Evolutionary conservation across 2,113 vertebrate species (phyloP).

Genomic region (Nibea albiflora): DNA sequence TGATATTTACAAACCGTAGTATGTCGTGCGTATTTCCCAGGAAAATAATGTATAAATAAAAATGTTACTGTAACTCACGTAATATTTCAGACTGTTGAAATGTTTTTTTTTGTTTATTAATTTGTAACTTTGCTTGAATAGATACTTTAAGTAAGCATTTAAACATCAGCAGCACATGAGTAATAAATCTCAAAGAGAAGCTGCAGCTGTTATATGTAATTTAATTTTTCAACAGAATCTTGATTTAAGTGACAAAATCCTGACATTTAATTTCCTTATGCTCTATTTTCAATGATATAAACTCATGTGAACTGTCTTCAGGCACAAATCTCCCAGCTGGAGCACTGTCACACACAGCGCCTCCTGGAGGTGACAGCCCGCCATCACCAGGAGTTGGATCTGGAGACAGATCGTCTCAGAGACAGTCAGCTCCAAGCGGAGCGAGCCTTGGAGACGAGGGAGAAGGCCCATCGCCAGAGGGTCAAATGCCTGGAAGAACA

Average conservation of each 20-base stretch:
- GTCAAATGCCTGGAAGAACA: constrained; percentile 82
- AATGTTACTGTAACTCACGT: neutral
- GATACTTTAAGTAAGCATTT: too few species aligned
- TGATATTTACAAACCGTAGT: neutral
- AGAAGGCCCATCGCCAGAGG: constrained; percentile 79
- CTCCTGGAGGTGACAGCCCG: constrained; percentile 80
- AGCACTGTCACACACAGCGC: constrained; percentile 79
- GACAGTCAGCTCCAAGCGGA: constrained; percentile 79
- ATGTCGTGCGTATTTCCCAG: neutral
- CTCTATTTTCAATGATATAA: constrained; percentile 11
- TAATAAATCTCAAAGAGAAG: neutral
- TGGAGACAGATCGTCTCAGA: constrained; percentile 72
- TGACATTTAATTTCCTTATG: neutral
- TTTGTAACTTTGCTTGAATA: too few species aligned
- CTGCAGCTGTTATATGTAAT: neutral
- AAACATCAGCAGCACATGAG: neutral
- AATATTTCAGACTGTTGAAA: neutral
- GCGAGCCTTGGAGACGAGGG: constrained; percentile 72
- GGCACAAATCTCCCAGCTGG: constrained; percentile 78
- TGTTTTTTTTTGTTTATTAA: neutral
- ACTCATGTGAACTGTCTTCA: constrained; percentile 57
- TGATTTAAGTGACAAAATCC: neutral
- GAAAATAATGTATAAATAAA: neutral
- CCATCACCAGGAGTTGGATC: constrained; percentile 81
- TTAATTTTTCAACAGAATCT: neutral